Percentiles rank a stretch among this genome's conserved stretches.
Conservation (phyloP, 2,113 vertebrate genomes). For the Machaerirhynchus nigripectus region DNA sequence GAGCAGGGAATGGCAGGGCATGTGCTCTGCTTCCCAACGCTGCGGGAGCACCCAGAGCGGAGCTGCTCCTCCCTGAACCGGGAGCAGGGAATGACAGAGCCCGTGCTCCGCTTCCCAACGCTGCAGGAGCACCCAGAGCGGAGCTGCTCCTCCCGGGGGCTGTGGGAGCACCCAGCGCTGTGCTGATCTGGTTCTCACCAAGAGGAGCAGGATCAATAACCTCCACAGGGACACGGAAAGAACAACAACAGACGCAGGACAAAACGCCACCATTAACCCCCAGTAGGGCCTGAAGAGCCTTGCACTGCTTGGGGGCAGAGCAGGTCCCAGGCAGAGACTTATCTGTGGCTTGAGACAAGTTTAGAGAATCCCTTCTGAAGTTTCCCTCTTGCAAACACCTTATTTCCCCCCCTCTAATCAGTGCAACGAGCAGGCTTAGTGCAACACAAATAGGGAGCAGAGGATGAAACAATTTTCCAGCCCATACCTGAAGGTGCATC, state of each 20-base stretch:
- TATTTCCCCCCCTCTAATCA: not conserved
- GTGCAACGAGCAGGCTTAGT: not conserved
- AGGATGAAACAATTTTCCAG: not conserved
- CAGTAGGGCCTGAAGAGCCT: not conserved
- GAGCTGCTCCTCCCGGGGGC: not conserved
- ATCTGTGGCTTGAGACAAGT: not conserved
- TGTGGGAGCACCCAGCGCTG: accelerated
- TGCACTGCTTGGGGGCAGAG: not conserved
- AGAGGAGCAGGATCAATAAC: not conserved
- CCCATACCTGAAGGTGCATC: constrained; percentile 43
- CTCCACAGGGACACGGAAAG: not conserved
- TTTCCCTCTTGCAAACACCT: not conserved
- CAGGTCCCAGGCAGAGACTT: not conserved
- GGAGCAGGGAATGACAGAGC: not conserved
- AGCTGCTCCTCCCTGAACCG: not conserved
- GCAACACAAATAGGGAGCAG: not conserved
- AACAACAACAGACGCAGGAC: not conserved
- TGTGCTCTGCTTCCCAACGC: not conserved
- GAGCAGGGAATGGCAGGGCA: not conserved
- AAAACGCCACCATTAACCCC: accelerated
- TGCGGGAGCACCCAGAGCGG: not conserved
- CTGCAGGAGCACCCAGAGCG: not conserved
- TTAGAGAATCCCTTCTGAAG: not conserved
- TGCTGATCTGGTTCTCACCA: accelerated
- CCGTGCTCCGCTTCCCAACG: not conserved